A percentile compares a stretch with the other conserved stretches of the same genome.
These are phyloP conservation scores for Pachymerium ferrugineum DNA, from an alignment of 2,888 invertebrate species.

Conservation along the genomic window DNA sequence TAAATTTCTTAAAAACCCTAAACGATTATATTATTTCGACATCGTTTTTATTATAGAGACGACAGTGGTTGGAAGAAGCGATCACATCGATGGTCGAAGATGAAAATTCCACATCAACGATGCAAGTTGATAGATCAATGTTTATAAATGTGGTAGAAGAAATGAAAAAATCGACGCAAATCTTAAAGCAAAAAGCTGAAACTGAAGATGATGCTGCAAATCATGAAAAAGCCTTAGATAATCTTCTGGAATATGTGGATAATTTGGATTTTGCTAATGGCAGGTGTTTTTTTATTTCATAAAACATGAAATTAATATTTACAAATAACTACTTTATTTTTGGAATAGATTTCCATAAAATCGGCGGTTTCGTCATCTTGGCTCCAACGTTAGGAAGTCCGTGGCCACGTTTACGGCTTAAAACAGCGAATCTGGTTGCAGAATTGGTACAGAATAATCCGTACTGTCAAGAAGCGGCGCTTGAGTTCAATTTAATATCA, in stretches of 20 bases:
- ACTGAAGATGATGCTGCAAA: conserved; percentile 55
- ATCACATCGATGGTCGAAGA: conserved; percentile 60
- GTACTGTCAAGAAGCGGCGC: conserved; percentile 63
- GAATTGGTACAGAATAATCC: conserved; percentile 80
- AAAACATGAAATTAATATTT: neutral
- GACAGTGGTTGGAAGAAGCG: conserved; percentile 65
- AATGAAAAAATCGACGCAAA: conserved; percentile 58
- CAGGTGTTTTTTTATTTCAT: conserved; percentile 44
- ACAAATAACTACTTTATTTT: too few species aligned
- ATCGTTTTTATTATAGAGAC: conserved; percentile 54
- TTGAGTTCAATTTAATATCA: conserved; percentile 62
- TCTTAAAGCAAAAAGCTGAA: conserved; percentile 54
- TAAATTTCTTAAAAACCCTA: neutral
- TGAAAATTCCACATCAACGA: too few species aligned
- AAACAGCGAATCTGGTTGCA: conserved; percentile 65
- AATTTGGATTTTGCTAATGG: conserved; percentile 75
- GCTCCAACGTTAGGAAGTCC: conserved; percentile 60
- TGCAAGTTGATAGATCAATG: too few species aligned
- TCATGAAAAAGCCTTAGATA: conserved; percentile 60
- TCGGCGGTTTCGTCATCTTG: conserved; percentile 73
- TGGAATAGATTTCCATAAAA: conserved; percentile 75
- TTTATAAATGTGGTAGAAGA: conserved; percentile 61
- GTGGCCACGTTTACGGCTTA: conserved; percentile 58
- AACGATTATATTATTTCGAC: neutral
- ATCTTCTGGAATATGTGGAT: conserved; percentile 63